Base-by-base conservation (phyloP, 2,888 invertebrate genomes). In the Camptogramma bilineatum region DNA sequence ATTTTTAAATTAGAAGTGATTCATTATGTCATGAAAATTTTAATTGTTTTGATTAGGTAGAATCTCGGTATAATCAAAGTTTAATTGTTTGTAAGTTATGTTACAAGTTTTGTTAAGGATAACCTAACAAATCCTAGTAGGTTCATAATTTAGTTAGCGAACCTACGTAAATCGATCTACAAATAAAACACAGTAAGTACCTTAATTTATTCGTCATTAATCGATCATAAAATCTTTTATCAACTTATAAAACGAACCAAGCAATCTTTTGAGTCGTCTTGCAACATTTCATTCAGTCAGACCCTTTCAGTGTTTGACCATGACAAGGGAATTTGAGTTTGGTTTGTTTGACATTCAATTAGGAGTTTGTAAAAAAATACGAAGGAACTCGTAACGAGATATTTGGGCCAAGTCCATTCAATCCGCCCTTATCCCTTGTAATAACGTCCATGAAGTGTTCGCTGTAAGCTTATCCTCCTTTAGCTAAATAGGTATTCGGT, bases 321-420 rank as follows among this genome's bases (percentile, higher is more conserved):
- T 58, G 59, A 56, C 67, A 62, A 62, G 57, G 56, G 62, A 67
- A 55, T 56, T 68, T 56, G 64, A 68, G 62, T 66, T 67, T 65
- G 66, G 66, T 66, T 71, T 69, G 66, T 63, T 69, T 73, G 71
- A 69, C 66, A 72, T 73, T 73, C 73, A 73, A 75, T 75, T 73
- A 73, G 67, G 69, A 62, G 64, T 67, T 68, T 53, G 63, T 68
- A 65, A 72, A 73, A n/a, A 69, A 72, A 71, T 55, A 69, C 57
- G 53, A 61, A 64, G 58, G 58, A 66, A 62, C 59, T 64, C 63
- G 67, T 73, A 69, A 73, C 67, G 71, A 71, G 73, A 73, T 73
- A 71, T 70, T 69, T 66, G 63, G 64, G 61, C 66, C 52, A 63
- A 68, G 69, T 66, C 73, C 68, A 67, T 74, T 71, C 66, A 66